Evolutionary conservation across 2,797 vertebrate species (phyloP), one percentile per base, ranked within the genome.

Genomic region (Pseudopleuronectes americanus): DNA sequence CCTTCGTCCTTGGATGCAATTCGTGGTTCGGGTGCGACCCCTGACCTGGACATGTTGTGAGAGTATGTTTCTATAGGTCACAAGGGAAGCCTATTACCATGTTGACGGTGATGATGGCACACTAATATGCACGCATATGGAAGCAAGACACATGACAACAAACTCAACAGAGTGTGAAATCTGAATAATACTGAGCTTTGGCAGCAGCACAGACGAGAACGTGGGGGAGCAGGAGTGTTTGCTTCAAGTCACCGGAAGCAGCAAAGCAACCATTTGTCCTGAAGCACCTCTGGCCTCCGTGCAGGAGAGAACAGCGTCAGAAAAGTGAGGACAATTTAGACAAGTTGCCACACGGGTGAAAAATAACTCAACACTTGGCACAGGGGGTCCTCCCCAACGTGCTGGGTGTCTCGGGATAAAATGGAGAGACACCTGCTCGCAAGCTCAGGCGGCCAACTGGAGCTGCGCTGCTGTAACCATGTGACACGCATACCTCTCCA

Each of bases 141-240:
- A 26, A n/a, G 21, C 8, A 57, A 69, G 59, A 57, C 33, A 56
- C 57, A 61, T 28, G 10, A 53, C 24, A 57, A 62, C 68, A 72
- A 74, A 66, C 49, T 28, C 77, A 79, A 38, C 57, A 56, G 60
- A 86, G 74, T 79, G 78, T 77, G 62, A 89, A 83, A 86, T 85
- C 72, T 43, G 38, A 76, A 66, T 47, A 58, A 77, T 56, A 53
- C 58, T 60, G 14, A 54, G 22, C 53, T 19, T 31, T 54, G 56
- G 74, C 65, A 80, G 70, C 55, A 58, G 72, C 59, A 68, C 31
- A 28, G 19, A 21, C 3, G 12, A 49, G 56, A 8, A 54, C 1
- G 53, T 17, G 23, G 26, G 75, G 38, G 60, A 47, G 43, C 81
- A 72, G 31, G 63, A 54, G 38, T 13, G 21, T 64, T 36, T 48